These are phyloP conservation scores for Acyrthosiphon pisum DNA, from an alignment of 1,140 invertebrate species.

Conservation along the genomic window DNA sequence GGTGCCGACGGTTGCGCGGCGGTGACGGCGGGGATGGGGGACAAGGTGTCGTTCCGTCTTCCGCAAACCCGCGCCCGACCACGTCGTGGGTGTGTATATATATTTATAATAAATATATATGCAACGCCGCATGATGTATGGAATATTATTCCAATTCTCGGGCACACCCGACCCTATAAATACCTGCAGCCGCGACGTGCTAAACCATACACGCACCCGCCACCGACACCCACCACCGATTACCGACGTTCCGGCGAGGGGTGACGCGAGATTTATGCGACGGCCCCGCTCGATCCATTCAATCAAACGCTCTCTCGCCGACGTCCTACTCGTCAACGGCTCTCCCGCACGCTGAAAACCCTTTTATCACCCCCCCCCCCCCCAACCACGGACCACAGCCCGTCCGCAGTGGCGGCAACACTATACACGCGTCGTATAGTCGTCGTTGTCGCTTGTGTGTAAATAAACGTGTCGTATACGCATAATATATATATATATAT, in stretches of 20 bases:
- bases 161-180: neutral
- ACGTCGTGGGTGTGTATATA: neutral
- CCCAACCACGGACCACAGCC: no score
- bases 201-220: constrained; percentile 5
- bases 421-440: neutral
- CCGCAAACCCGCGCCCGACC: neutral
- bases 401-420: neutral
- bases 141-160: constrained; percentile 32
- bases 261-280: constrained; percentile 1
- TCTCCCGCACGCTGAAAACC: neutral
- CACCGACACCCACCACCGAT: neutral
- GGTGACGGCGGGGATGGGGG: neutral
- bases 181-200: neutral
- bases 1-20: neutral
- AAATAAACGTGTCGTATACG: neutral
- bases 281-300: neutral
- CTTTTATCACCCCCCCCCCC: neutral
- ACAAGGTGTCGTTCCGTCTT: constrained; percentile 29
- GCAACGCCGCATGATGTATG: neutral
- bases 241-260: neutral
- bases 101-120: neutral
- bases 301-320: neutral
- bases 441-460: neutral
- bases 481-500: neutral
- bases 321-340: neutral